These are phyloP conservation scores for Athene noctua DNA, from an alignment of 2,113 vertebrate genomes.

Conservation along the genomic window DNA sequence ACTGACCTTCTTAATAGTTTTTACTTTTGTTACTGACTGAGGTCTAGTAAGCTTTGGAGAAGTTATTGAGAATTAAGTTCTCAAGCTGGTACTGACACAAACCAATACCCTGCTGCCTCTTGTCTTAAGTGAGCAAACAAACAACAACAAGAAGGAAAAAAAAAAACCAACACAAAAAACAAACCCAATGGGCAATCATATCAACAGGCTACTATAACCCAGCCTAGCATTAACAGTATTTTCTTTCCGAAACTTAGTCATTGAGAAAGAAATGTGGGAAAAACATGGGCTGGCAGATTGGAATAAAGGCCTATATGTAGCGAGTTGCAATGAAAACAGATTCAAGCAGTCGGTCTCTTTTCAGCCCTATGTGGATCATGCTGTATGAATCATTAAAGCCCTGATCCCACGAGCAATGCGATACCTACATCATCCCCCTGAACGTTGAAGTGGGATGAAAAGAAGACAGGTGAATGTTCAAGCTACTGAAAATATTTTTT, in stretches of 20 bases:
- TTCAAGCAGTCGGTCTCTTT: background rate
- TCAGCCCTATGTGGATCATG: background rate
- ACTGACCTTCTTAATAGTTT: background rate
- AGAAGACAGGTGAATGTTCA: background rate
- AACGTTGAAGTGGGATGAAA: background rate
- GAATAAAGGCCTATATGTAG: background rate
- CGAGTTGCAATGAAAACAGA: background rate
- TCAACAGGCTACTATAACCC: background rate
- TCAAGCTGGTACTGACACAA: background rate
- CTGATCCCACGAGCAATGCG: background rate
- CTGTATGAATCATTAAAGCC: background rate
- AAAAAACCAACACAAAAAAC: background rate
- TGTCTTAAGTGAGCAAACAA: background rate
- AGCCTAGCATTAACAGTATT: background rate
- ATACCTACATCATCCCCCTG: background rate
- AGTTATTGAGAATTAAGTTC: background rate
- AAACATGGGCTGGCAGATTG: background rate
- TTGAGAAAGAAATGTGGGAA: background rate
- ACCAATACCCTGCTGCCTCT: background rate
- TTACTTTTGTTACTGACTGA: background rate
- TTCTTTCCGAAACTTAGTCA: background rate
- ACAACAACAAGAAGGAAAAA: background rate
- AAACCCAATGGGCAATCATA: background rate
- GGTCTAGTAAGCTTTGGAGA: background rate
- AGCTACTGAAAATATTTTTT: background rate